Conservation (phyloP, 2,888 invertebrate species). For the Parelbella ahira region DNA sequence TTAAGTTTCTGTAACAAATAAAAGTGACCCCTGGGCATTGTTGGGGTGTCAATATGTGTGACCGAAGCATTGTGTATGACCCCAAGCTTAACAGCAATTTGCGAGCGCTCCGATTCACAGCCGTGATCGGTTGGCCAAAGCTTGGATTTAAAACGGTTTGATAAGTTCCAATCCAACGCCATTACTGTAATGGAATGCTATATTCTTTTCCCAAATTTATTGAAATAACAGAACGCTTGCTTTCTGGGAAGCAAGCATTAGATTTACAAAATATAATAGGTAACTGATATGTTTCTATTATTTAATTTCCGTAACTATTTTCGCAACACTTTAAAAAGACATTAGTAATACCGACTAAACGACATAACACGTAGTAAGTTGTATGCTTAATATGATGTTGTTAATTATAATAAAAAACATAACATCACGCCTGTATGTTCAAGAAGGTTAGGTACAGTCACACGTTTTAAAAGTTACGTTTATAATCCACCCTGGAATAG, state of each 20-base stretch:
- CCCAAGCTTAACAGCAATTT: slow-evolving; percentile 74
- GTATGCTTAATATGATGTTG: too few relatives aligned
- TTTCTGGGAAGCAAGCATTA: background rate
- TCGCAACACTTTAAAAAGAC: too few relatives aligned
- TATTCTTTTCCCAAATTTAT: background rate
- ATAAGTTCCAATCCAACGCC: slow-evolving; percentile 39
- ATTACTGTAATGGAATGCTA: slow-evolving; percentile 45
- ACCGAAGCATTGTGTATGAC: slow-evolving; percentile 74
- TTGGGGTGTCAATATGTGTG: slow-evolving; percentile 79
- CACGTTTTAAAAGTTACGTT: too few relatives aligned
- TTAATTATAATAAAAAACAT: too few relatives aligned
- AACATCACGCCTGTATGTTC: too few relatives aligned
- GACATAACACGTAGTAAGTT: too few relatives aligned
- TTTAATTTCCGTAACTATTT: too few relatives aligned
- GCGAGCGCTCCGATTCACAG: slow-evolving; percentile 61
- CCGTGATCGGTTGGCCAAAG: slow-evolving; percentile 53
- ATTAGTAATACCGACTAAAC: too few relatives aligned
- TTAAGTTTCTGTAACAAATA: slow-evolving; percentile 81
- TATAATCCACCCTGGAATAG: too few relatives aligned
- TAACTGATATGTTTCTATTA: too few relatives aligned
- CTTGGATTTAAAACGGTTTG: slow-evolving; percentile 53
- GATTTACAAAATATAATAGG: too few relatives aligned
- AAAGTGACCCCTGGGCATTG: slow-evolving; percentile 79
- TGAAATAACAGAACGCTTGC: background rate
- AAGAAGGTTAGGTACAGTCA: too few relatives aligned